Evolutionary conservation across 1,140 invertebrate species (phyloP).

Genomic region (Drosophila nasuta): DNA sequence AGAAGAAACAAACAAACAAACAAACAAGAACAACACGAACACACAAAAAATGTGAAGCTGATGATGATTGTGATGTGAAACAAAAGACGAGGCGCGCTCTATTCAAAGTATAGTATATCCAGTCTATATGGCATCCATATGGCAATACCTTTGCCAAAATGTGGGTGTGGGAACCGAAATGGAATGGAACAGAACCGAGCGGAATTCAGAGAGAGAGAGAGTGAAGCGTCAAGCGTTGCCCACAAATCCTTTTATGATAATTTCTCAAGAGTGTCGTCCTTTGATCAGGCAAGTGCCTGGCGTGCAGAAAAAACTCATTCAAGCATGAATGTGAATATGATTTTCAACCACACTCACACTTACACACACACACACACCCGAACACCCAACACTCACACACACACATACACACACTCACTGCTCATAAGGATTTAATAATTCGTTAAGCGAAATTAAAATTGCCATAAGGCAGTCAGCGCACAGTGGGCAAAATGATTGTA

Average conservation of each 20-base stretch:
- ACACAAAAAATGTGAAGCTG: neutral
- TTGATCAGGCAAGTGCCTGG: conserved; percentile 82
- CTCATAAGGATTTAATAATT: conserved; percentile 78
- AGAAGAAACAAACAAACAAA: conserved; percentile 21
- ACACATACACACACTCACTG: conserved; percentile 22
- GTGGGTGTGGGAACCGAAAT: conserved; percentile 27
- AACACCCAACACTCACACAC: conserved; percentile 33
- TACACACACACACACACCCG: conserved; percentile 27
- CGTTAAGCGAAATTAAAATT: conserved; percentile 81
- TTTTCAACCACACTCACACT: conserved; percentile 38
- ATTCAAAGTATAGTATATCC: conserved; percentile 56
- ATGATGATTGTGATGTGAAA: conserved; percentile 46
- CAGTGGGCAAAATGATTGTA: conserved; percentile 22
- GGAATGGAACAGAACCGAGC: conserved; percentile 27
- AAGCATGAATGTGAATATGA: conserved; percentile 80
- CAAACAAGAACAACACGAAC: conserved; percentile 1
- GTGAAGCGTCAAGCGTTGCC: conserved; percentile 38
- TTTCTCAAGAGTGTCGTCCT: conserved; percentile 84
- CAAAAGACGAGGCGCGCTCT: conserved; percentile 68
- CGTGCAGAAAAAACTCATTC: conserved; percentile 76
- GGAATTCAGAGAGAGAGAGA: no score
- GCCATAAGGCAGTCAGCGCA: conserved; percentile 48
- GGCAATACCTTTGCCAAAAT: neutral
- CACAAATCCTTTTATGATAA: conserved; percentile 83
- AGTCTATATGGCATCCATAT: neutral